These are phyloP conservation scores for Aphidius ervi DNA, from an alignment of 1,140 invertebrate species.

Conservation along the genomic window DNA sequence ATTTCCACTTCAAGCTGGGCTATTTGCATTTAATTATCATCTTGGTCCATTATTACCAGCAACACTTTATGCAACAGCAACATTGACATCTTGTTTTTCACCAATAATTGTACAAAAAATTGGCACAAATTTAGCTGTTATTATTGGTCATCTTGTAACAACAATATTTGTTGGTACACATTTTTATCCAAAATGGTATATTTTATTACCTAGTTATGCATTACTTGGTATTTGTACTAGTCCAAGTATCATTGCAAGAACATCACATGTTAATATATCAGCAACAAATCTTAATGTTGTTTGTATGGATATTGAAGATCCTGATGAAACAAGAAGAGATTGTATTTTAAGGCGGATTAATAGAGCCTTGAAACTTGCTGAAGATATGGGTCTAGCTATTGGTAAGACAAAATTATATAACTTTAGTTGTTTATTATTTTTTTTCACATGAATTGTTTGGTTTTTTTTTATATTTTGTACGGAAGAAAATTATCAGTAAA, in stretches of 20 bases:
- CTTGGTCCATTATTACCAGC: constrained; percentile 57
- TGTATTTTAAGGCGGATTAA: constrained; percentile 43
- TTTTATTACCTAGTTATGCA: constrained; percentile 59
- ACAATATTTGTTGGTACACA: constrained; percentile 58
- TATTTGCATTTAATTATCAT: constrained; percentile 41
- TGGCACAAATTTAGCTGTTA: constrained; percentile 55
- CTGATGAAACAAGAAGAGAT: constrained; percentile 48
- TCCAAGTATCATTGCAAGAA: constrained; percentile 55
- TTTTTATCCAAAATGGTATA: constrained; percentile 59
- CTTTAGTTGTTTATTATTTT: background rate
- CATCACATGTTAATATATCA: constrained; percentile 58
- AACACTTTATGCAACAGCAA: constrained; percentile 54
- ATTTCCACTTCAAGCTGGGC: constrained; percentile 57
- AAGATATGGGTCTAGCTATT: constrained; percentile 43
- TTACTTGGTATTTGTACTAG: constrained; percentile 58
- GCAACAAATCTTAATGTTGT: constrained; percentile 58
- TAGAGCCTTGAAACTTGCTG: constrained; percentile 42
- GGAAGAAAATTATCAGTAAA: background rate
- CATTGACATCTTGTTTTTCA: constrained; percentile 54
- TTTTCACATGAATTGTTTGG: too few relatives aligned
- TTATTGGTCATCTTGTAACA: constrained; percentile 52
- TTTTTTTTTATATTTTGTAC: too few relatives aligned
- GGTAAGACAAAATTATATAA: constrained; percentile 26
- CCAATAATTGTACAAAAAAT: constrained; percentile 55
- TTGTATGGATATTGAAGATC: constrained; percentile 54